A percentile compares a stretch with the other conserved stretches of the same genome.
phyloP scores from a whole-genome alignment of 2,113 vertebrate species.

The Brachyhypopomus gauderio region DNA sequence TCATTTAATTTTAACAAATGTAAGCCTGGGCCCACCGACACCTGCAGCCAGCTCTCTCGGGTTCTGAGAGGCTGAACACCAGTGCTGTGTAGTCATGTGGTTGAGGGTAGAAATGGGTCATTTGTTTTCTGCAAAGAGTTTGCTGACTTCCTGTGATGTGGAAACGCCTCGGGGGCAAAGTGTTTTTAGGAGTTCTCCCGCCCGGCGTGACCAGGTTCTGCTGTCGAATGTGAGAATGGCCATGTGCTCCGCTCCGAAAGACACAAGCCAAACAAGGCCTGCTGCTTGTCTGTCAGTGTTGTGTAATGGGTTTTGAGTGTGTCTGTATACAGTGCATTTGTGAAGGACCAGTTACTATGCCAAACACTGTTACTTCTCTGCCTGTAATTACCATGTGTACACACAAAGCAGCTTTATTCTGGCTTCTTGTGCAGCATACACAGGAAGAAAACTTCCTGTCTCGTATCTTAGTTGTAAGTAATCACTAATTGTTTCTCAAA shows the following conservation, averaged over 20 bases:
- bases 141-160: conserved; percentile 45
- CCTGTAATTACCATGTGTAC: conserved; percentile 13
- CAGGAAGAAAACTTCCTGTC: no score
- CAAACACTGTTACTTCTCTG: conserved; percentile 11
- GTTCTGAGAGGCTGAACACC: not conserved
- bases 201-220: conserved; percentile 40
- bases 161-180: conserved; percentile 48
- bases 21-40: not conserved
- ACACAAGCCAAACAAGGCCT: conserved; percentile 46
- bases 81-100: conserved; percentile 32
- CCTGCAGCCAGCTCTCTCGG: conserved; percentile 7
- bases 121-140: conserved; percentile 48
- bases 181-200: conserved; percentile 19
- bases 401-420: not conserved
- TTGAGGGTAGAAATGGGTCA: conserved; percentile 3
- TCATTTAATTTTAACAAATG: not conserved
- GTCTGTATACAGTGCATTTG: conserved; percentile 17
- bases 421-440: not conserved
- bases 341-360: not conserved
- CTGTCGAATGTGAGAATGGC: conserved; percentile 49
- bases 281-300: conserved; percentile 49
- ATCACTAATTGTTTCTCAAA: no score
- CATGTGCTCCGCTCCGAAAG: conserved; percentile 46
- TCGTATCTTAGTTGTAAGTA: not conserved
- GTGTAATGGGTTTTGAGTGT: conserved; percentile 50